phyloP scores from a whole-genome alignment of 2,113 vertebrate species.

The Columba livia region DNA sequence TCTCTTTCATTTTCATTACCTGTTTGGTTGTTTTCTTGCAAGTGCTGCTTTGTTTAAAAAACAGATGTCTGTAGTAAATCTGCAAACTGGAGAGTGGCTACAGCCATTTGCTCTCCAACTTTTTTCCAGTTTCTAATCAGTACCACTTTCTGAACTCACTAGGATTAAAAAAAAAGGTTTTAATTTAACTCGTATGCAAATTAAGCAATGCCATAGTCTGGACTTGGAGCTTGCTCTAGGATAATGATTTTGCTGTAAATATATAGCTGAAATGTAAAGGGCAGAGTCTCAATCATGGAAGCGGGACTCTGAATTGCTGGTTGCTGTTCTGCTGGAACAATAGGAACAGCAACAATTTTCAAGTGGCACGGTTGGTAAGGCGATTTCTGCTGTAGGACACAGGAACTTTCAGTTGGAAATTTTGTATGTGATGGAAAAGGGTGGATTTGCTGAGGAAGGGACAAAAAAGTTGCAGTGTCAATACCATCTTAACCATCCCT shows the following conservation, averaged over 20 bases:
- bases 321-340: background rate
- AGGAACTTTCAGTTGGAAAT: background rate
- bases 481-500: background rate
- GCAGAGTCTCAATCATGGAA: background rate
- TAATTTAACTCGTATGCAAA: background rate
- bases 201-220: background rate
- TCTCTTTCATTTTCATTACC: background rate
- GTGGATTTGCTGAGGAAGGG: background rate
- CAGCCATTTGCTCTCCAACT: background rate
- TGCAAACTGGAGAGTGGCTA: background rate
- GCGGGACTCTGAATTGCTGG: background rate
- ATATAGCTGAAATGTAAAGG: background rate
- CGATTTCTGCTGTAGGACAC: background rate
- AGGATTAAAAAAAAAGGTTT: background rate
- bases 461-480: background rate
- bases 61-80: conserved; percentile 8
- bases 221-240: background rate
- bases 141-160: background rate
- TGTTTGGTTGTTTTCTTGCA: background rate
- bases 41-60: background rate
- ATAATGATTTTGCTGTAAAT: background rate
- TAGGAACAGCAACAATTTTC: background rate
- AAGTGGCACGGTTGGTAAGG: background rate
- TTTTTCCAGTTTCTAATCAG: background rate
- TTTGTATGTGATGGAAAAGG: background rate